These are phyloP conservation scores for Microtus richardsoni DNA, from an alignment of 2,113 vertebrate species.

Conservation along the genomic window DNA sequence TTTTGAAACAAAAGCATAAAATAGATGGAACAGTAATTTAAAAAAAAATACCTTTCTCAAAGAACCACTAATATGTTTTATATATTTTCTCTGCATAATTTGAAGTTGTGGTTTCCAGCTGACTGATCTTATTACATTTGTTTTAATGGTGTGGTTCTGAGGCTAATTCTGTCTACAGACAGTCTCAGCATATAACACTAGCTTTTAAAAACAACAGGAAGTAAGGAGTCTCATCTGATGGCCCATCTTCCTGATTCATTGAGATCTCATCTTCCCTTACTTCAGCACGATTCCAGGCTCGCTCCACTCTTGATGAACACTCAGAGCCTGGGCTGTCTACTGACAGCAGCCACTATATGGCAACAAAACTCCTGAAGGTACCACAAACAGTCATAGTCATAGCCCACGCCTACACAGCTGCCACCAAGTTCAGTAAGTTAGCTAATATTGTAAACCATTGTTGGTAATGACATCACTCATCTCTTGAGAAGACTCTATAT, in stretches of 20 bases:
- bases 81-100: conserved; percentile 36
- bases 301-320: neutral
- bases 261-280: neutral
- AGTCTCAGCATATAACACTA: neutral
- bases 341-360: neutral
- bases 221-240: neutral
- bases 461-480: neutral
- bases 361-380: neutral
- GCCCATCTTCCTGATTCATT: conserved; percentile 16
- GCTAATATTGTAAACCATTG: neutral
- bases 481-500: neutral
- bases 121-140: neutral
- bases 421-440: neutral
- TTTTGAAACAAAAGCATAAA: neutral
- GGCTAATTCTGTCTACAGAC: neutral
- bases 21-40: neutral
- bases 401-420: neutral
- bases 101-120: conserved; percentile 40
- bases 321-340: neutral
- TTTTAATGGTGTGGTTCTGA: neutral
- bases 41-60: conserved; percentile 32
- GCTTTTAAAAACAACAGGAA: neutral
- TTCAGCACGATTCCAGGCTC: neutral
- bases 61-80: conserved; percentile 34
- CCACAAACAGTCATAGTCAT: neutral